Evolutionary conservation across 2,113 vertebrate genomes (phyloP).

Genomic region (Marcusenius ussheri): DNA sequence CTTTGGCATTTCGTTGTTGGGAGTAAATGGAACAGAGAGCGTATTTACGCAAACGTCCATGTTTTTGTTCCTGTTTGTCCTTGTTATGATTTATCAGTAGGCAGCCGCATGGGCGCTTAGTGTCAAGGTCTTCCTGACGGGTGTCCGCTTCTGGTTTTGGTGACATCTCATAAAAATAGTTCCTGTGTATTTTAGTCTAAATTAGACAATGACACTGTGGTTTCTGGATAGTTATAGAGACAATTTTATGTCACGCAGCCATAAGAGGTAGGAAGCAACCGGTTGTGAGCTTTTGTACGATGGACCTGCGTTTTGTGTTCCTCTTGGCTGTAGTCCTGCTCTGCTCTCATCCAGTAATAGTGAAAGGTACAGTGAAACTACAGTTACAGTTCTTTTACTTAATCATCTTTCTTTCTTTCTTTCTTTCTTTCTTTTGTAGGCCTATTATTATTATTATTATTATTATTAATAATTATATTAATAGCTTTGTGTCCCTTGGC

Average conservation of each 20-base stretch:
- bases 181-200: not conserved
- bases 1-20: not conserved
- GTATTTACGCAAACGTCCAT: not conserved
- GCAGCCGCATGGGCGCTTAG: not conserved
- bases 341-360: constrained; percentile 12
- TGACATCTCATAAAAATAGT: constrained; percentile 32
- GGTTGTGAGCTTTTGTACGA: constrained; percentile 25
- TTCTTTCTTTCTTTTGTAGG: not conserved
- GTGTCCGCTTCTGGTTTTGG: constrained; percentile 25
- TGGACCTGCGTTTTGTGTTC: constrained; percentile 44
- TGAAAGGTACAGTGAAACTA: constrained; percentile 45
- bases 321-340: constrained; percentile 26
- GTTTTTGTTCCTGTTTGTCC: not conserved
- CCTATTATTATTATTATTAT: not conserved
- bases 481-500: not conserved
- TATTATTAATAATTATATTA: not conserved
- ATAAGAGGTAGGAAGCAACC: constrained; percentile 20
- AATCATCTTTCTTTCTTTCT: not conserved
- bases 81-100: constrained; percentile 20
- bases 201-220: constrained; percentile 22
- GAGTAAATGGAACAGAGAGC: not conserved
- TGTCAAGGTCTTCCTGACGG: constrained; percentile 51
- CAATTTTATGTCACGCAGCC: constrained; percentile 32
- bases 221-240: not conserved
- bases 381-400: not conserved